Base-by-base conservation (phyloP, 2,797 vertebrate species). In the Myotis myotis region DNA sequence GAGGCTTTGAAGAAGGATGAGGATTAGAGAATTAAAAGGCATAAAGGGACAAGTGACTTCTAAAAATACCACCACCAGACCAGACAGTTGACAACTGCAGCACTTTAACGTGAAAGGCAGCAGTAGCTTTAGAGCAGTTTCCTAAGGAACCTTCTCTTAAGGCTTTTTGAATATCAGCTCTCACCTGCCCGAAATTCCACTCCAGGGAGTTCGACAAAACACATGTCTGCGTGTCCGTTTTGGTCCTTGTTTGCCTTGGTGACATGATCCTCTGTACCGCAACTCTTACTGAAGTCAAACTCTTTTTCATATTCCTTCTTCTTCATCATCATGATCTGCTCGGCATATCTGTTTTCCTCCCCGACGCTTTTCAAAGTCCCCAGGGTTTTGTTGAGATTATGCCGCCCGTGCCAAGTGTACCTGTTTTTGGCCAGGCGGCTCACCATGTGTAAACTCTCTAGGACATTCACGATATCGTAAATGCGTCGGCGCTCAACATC, bases 371-470 rank as follows among this genome's bases (percentile, higher is more conserved):
- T 99, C 97, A 99, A 89, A 23, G 98, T 98, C 83, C 98, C 98
- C 51, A 99, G 98, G 0, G 99, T 99, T 98, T 99, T 98, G 3
- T 97, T 96, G 94, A 99, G 99, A 30, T 99, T 99, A 49, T 98
- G 98, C 0, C 98, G 98, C 4, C 99, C 99, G 0, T 99, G 99
- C 99, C 99, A 99, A 0, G 98, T 96, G 79, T 99, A 99, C 96
- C 98, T 99, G 98, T 99, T 99, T 97, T 99, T 99, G 51, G 99
- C 99, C 0, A 99, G 98, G 62, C 99, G 99, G 98, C 99, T 99
- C 96, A 99, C 99, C 99, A 99, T 99, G 97, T 99, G 99, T 28
- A 99, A 98, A 93, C 99, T 99, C 98, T 99, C 99, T 4, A 99
- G 98, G 25, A 99, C 99, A 0, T 99, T 99, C 98, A 99, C 99